Evolutionary conservation across 2,113 vertebrate species (phyloP).

Genomic region (Aleadryas rufinucha): DNA sequence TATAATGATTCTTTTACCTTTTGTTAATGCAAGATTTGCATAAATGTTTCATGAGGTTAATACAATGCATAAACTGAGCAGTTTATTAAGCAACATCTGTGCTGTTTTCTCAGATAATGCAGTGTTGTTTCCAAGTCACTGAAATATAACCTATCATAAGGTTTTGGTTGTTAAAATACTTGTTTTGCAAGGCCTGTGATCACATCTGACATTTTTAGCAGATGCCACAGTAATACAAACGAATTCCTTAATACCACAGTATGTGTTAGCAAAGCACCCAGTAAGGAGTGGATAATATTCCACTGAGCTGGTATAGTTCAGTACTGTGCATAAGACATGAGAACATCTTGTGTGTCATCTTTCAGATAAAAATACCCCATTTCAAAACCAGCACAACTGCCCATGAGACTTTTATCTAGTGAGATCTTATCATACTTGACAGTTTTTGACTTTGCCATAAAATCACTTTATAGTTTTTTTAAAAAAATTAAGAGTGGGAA

Average conservation of each 20-base stretch:
- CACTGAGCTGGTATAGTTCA: neutral
- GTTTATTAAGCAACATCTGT: conserved; percentile 79
- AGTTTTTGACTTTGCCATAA: neutral
- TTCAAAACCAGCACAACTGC: neutral
- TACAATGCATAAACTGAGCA: conserved; percentile 71
- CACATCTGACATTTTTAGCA: conserved; percentile 65
- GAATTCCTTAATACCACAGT: conserved; percentile 45
- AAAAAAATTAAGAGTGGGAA: neutral
- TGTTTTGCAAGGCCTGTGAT: conserved; percentile 66
- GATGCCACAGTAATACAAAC: conserved; percentile 48
- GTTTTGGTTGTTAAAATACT: conserved; percentile 70
- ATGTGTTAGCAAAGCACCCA: neutral
- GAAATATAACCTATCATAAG: conserved; percentile 76
- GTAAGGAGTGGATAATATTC: neutral
- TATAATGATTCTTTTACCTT: conserved; percentile 72
- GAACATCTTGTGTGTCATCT: neutral
- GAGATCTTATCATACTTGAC: neutral
- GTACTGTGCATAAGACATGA: neutral
- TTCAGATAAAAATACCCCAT: neutral
- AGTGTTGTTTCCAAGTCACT: conserved; percentile 69
- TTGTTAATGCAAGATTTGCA: conserved; percentile 77
- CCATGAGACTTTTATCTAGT: neutral
- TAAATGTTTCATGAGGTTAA: conserved; percentile 80
- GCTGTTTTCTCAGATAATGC: conserved; percentile 73
- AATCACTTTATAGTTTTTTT: neutral